Evolutionary conservation across 1,140 invertebrate genomes (phyloP), one percentile per base, ranked within the genome.

Genomic region (Heterodera schachtii): DNA sequence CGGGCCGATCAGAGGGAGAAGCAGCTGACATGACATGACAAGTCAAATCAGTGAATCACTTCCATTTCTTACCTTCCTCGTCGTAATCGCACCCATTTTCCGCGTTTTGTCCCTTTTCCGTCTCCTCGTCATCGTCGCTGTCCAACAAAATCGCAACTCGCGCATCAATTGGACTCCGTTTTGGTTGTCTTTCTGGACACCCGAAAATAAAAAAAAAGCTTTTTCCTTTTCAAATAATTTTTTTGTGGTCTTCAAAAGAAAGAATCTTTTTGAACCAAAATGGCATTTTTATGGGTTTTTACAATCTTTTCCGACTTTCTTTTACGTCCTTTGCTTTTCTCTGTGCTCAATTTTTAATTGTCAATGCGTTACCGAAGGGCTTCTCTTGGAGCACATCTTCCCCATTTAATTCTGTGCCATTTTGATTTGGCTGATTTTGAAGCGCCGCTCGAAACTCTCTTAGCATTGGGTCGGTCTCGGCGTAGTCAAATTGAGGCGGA

Each of bases 121-220:
- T 13, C 66, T 16, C 77, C 13, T 78, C 77, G 41, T 78, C 77
- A 31, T 78, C 76, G 21, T 78, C 77, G 70, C 70, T 70, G 70
- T 70, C 70, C 52, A 69, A 16, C 49, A 78, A 47, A 71, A 78
- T 46, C n/a, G 64, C 64, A 41, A 78, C 64, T 69, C 77, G 66
- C 16, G 44, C 13, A 78, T 78, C 77, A n/a, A 69, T n/a, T 43
- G 44, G 6, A 52, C 19, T 21, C 16, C 66, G 31, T 57, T 21
- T 44, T 11, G 2, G 8, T 41, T 11, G 6, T 41, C 69, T 71
- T 71, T 41, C 44, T 41, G 31, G 31, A 31, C 31, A 31, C 31
- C 31, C 31, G 31, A 31, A 31, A n/a, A n/a, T n/a, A n/a, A n/a
- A n/a, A n/a, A n/a, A n/a, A n/a, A n/a, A n/a, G n/a, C n/a, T n/a